Evolutionary conservation across 2,113 vertebrate genomes (phyloP).

Genomic region (Salvelinus fontinalis): DNA sequence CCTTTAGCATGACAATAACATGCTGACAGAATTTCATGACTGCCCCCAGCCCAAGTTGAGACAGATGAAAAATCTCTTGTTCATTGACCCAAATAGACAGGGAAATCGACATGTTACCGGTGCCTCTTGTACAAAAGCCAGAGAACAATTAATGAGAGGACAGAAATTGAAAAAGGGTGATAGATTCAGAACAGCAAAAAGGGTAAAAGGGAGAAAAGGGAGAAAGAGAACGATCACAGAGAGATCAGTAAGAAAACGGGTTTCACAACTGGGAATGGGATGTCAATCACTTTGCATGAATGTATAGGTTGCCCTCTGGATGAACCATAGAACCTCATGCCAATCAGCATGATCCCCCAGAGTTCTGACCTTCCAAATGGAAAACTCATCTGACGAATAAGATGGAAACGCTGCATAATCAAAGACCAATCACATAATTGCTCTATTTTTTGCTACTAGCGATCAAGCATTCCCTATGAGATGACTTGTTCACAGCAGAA

Average conservation of each 20-base stretch:
- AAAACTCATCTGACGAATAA: conserved; percentile 67
- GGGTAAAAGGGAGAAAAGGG: not conserved
- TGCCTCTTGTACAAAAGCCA: too few relatives aligned
- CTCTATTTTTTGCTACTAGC: conserved; percentile 72
- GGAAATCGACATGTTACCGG: not conserved
- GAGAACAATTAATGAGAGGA: too few relatives aligned
- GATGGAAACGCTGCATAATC: conserved; percentile 68
- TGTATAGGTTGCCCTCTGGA: not conserved
- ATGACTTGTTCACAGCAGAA: conserved; percentile 64
- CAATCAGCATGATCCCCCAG: conserved; percentile 54
- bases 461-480: conserved; percentile 65
- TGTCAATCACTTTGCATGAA: not conserved
- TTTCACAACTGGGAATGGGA: not conserved
- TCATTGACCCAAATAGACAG: conserved; percentile 19
- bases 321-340: not conserved
- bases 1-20: too few relatives aligned
- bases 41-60: too few relatives aligned
- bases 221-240: not conserved
- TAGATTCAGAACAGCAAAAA: conserved; percentile 5
- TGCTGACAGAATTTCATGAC: too few relatives aligned
- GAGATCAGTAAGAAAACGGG: not conserved
- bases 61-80: conserved; percentile 5
- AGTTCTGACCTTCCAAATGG: conserved; percentile 60
- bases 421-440: conserved; percentile 78
- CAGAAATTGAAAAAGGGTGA: too few relatives aligned